phyloP scores from a whole-genome alignment of 2,888 invertebrate species.

The Iselma pallidipennis region DNA sequence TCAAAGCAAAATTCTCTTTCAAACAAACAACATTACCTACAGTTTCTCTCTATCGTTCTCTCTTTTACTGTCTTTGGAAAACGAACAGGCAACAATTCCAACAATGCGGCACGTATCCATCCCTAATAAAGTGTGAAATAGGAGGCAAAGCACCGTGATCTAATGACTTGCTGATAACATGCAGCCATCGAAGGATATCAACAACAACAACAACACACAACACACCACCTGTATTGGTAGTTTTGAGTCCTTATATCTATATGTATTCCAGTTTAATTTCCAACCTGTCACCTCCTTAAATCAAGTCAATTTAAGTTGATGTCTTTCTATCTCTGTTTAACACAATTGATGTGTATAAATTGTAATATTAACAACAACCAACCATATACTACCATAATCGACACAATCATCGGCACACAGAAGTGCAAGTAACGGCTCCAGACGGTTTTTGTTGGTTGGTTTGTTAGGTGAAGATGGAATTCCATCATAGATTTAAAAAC shows the following conservation, averaged over 20 bases:
- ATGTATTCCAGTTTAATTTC: conserved; percentile 41
- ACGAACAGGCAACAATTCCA: conserved; percentile 32
- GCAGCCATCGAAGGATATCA: conserved; percentile 33
- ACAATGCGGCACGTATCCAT: conserved; percentile 38
- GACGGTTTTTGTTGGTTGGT: neutral
- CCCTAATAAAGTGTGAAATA: conserved; percentile 41
- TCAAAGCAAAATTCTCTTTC: neutral
- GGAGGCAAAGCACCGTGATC: conserved; percentile 36
- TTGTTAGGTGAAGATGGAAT: conserved; percentile 5
- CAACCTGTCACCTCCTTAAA: conserved; percentile 45
- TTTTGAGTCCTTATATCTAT: conserved; percentile 11
- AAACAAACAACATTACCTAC: neutral
- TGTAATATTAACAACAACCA: neutral
- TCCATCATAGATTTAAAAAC: neutral
- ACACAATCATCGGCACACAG: too few species aligned
- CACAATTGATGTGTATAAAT: neutral
- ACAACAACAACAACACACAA: too few species aligned
- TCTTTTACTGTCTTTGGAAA: neutral
- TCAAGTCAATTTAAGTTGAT: conserved; percentile 20
- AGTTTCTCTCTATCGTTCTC: neutral
- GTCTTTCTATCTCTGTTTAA: neutral
- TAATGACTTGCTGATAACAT: conserved; percentile 47
- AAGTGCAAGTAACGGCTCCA: conserved; percentile 6
- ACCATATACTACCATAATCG: neutral
- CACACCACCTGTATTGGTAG: conserved; percentile 28